phyloP scores from a whole-genome alignment of 2,888 invertebrate species.

The Poecilus cupreus region DNA sequence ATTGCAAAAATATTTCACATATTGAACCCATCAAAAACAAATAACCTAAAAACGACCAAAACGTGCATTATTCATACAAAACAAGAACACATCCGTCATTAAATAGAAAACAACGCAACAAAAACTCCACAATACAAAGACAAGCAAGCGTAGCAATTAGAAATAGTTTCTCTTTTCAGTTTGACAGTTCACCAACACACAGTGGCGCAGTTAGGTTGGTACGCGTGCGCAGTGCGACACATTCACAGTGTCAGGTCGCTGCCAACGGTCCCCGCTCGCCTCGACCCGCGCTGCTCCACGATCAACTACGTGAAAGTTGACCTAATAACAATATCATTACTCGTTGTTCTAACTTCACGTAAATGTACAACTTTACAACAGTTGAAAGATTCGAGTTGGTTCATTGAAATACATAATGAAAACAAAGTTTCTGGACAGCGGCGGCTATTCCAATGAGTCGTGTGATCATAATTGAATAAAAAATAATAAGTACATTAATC shows the following conservation, averaged over 20 bases:
- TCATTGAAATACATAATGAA: no score
- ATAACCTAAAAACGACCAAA: no score
- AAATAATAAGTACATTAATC: no score
- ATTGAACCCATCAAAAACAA: no score
- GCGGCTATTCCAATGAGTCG: no score
- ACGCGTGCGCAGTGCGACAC: neutral
- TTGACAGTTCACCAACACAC: neutral
- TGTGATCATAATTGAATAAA: no score
- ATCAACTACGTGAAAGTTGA: constrained; percentile 16
- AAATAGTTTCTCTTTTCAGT: constrained; percentile 40
- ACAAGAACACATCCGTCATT: constrained; percentile 27
- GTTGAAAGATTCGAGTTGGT: no score
- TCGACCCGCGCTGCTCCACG: neutral
- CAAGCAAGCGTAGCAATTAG: constrained; percentile 23
- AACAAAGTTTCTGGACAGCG: no score
- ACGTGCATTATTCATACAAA: neutral
- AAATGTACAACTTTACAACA: neutral
- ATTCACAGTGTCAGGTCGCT: no score
- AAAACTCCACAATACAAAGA: constrained; percentile 9
- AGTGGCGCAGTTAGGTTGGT: neutral
- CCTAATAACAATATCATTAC: constrained; percentile 17
- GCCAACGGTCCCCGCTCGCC: neutral
- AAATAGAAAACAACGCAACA: constrained; percentile 23
- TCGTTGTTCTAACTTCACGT: neutral
- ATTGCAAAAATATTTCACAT: no score